A percentile compares a stretch with the other conserved stretches of the same genome.
Conservation (phyloP, 2,888 invertebrate genomes). For the Drosophila bunnanda region DNA sequence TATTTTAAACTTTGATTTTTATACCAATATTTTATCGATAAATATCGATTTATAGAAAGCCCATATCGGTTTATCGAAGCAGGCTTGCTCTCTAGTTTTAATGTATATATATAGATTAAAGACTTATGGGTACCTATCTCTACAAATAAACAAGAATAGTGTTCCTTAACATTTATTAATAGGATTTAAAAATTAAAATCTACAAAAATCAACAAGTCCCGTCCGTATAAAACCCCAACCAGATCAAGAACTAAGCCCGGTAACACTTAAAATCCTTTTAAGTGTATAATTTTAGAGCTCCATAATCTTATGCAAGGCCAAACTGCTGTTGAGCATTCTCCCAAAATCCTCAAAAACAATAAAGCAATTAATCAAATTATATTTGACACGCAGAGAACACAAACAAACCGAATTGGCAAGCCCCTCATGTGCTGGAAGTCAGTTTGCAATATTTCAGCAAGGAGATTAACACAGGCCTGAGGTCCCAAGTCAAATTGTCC, state of each 20-base stretch:
- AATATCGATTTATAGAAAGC: not conserved
- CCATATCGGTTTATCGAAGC: no score
- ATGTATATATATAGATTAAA: no score
- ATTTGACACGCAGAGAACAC: slow-evolving; percentile 59
- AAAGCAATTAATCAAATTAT: slow-evolving; percentile 77
- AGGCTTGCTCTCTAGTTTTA: not conserved
- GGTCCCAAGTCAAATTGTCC: slow-evolving; percentile 64
- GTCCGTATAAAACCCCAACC: not conserved
- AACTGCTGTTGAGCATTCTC: slow-evolving; percentile 33
- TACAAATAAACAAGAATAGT: no score
- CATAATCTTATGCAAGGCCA: slow-evolving; percentile 57
- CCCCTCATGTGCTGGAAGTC: slow-evolving; percentile 41
- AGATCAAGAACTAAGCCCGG: not conserved
- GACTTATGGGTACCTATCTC: no score
- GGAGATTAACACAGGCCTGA: slow-evolving; percentile 67
- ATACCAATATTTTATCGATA: no score
- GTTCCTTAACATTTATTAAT: not conserved
- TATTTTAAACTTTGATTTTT: no score
- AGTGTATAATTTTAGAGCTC: slow-evolving; percentile 22
- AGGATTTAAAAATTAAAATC: not conserved
- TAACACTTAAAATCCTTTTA: slow-evolving; percentile 17
- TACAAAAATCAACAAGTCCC: not conserved
- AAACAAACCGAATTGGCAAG: slow-evolving; percentile 59
- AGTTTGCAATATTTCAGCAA: slow-evolving; percentile 77
- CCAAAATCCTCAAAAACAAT: slow-evolving; percentile 57